Percentiles rank a stretch among this genome's conserved stretches.
phyloP scores from a whole-genome alignment of 2,113 vertebrate species.

The Dasyornis broadbenti region DNA sequence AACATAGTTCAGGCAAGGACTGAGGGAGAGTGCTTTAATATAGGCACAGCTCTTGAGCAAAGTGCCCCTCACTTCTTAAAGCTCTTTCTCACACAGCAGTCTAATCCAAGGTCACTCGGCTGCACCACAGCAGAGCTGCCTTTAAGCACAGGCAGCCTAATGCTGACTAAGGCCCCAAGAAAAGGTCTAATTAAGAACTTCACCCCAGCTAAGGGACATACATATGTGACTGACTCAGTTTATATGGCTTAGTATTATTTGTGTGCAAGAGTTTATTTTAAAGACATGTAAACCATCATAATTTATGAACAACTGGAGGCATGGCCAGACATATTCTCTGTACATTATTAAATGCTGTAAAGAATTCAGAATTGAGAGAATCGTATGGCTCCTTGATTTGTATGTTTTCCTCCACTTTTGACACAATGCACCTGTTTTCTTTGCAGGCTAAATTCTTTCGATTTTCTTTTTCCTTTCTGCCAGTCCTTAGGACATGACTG shows the following conservation, averaged over 20 bases:
- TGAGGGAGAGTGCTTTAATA: neutral
- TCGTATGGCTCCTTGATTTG: neutral
- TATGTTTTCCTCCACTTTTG: neutral
- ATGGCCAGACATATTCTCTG: neutral
- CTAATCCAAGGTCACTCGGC: neutral
- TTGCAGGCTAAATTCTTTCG: neutral
- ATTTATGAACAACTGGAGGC: neutral
- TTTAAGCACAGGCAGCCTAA: neutral
- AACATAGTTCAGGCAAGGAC: neutral
- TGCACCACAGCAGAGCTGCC: neutral
- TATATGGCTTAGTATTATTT: neutral
- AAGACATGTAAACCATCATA: neutral
- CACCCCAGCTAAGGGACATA: neutral
- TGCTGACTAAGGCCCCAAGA: neutral
- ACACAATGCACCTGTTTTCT: neutral
- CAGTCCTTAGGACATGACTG: neutral
- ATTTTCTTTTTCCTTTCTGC: neutral
- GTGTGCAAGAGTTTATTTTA: neutral
- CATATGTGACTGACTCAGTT: neutral
- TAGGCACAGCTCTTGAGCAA: neutral
- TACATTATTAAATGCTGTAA: neutral
- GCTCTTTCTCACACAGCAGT: neutral
- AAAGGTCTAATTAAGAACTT: neutral
- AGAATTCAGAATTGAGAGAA: neutral
- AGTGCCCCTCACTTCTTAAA: fast-evolving